Percentiles rank a stretch among this genome's conserved stretches.
phyloP scores from a whole-genome alignment of 2,113 vertebrate genomes.

The Semicossyphus pulcher region DNA sequence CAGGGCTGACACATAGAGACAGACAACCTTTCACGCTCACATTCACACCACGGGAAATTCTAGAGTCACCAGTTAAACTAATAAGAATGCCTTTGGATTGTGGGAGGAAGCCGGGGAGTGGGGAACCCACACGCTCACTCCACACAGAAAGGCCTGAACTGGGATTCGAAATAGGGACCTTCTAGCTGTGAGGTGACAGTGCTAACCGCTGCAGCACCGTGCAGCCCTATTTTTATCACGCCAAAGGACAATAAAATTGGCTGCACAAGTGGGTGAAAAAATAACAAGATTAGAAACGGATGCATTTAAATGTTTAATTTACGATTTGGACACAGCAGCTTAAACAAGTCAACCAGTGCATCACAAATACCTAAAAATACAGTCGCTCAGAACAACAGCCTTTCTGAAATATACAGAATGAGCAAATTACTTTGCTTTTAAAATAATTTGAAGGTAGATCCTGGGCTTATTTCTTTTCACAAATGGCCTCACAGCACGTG shows the following conservation, averaged over 20 bases:
- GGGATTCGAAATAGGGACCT: no score
- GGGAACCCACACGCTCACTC: no score
- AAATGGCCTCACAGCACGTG: not conserved
- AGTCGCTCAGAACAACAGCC: not conserved
- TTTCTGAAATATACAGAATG: not conserved
- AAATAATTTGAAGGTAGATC: not conserved
- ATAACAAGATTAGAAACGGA: not conserved
- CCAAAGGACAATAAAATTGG: not conserved
- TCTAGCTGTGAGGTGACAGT: no score
- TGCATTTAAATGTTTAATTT: not conserved
- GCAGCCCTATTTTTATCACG: not conserved
- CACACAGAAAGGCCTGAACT: no score
- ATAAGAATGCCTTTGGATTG: no score
- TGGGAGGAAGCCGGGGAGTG: no score
- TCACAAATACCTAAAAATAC: not conserved
- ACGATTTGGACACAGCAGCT: not conserved
- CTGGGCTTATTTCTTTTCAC: not conserved
- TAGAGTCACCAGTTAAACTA: no score
- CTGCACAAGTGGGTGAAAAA: not conserved
- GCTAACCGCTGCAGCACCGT: no score
- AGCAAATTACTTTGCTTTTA: not conserved
- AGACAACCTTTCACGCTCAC: no score
- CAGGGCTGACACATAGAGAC: no score
- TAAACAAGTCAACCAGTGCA: not conserved
- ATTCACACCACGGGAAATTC: no score